phyloP scores from a whole-genome alignment of 2,797 vertebrate species.

The Sciaenops ocellatus region DNA sequence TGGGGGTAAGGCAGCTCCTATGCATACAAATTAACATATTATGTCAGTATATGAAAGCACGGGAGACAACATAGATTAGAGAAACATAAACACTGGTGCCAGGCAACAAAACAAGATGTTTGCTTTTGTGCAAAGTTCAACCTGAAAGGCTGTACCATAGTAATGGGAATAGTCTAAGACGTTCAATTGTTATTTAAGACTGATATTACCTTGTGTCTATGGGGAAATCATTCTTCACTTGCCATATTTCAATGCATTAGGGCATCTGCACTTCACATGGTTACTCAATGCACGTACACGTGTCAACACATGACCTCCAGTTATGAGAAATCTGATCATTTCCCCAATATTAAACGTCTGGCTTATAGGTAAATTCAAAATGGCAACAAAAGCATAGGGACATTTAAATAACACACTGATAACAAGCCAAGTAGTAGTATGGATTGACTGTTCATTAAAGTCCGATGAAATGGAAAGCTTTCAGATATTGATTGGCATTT shows the following conservation, averaged over 20 bases:
- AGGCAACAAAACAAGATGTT: constrained; percentile 69
- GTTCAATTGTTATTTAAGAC: constrained; percentile 25
- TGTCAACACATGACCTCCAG: neutral
- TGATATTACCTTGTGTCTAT: constrained; percentile 26
- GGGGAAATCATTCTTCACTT: constrained; percentile 31
- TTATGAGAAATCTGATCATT: constrained; percentile 12
- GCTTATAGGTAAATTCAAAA: neutral
- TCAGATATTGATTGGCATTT: no score
- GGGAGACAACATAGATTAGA: constrained; percentile 64
- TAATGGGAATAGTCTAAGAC: constrained; percentile 31
- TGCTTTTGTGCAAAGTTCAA: constrained; percentile 57
- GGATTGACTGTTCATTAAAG: neutral
- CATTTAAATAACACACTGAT: neutral
- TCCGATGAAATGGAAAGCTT: no score
- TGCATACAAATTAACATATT: constrained; percentile 79
- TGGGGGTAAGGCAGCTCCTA: constrained; percentile 48
- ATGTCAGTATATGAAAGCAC: constrained; percentile 64
- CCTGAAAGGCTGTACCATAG: constrained; percentile 25
- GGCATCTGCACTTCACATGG: neutral
- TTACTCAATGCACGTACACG: neutral
- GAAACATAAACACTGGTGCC: constrained; percentile 65
- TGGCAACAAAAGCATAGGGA: neutral
- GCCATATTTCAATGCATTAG: constrained; percentile 1
- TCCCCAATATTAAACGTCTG: neutral
- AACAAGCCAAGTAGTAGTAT: neutral